Evolutionary conservation across 2,113 vertebrate species (phyloP).

Genomic region (Rhipidura dahli): DNA sequence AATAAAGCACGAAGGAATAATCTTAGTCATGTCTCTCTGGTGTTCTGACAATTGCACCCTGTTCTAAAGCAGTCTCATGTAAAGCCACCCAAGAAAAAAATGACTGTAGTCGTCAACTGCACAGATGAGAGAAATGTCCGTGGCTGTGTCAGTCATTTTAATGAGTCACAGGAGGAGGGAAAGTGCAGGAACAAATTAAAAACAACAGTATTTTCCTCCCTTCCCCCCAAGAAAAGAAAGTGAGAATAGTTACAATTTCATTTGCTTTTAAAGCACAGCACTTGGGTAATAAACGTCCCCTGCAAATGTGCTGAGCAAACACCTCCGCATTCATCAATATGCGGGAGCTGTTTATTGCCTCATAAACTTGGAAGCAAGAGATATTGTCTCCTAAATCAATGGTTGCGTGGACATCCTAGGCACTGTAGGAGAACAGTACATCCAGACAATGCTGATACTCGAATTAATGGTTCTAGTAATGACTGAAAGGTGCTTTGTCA

Average conservation of each 20-base stretch:
- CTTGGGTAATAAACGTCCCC: constrained; percentile 67
- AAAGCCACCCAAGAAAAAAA: constrained; percentile 26
- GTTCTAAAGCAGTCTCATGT: constrained; percentile 3
- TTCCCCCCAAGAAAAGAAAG: constrained; percentile 28
- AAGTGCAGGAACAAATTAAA: constrained; percentile 60
- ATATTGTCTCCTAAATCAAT: constrained; percentile 80
- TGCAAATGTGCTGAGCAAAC: constrained; percentile 80
- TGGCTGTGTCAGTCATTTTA: constrained; percentile 56
- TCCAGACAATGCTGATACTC: constrained; percentile 32
- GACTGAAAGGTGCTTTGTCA: constrained; percentile 60
- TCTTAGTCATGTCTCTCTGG: constrained; percentile 20
- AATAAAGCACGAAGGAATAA: constrained; percentile 19
- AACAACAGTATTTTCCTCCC: constrained; percentile 47
- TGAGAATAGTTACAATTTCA: constrained; percentile 65
- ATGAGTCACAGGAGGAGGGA: constrained; percentile 51
- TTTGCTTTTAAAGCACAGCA: constrained; percentile 70
- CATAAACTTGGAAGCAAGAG: constrained; percentile 80
- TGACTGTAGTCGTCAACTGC: not conserved
- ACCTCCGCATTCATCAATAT: constrained; percentile 74
- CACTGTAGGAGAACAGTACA: constrained; percentile 60
- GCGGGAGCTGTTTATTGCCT: constrained; percentile 80
- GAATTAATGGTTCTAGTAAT: constrained; percentile 59
- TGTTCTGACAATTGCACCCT: constrained; percentile 21
- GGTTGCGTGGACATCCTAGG: constrained; percentile 58
- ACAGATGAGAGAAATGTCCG: not conserved